Conservation (phyloP, 2,113 vertebrate genomes). For the Otocyon megalotis region DNA sequence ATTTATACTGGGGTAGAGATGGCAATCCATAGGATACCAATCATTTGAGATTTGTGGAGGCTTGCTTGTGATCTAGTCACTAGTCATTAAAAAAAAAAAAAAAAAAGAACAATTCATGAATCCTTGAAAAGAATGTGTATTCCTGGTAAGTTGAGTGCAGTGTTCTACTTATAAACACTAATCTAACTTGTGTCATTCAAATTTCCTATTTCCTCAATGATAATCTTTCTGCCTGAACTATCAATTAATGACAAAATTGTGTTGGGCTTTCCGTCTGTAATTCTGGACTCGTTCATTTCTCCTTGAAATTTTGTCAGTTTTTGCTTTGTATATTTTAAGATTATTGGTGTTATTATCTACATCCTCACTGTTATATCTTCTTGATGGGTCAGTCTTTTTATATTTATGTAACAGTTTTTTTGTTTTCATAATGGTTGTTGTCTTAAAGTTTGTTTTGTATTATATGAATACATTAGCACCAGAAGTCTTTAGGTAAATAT, state of each 20-base stretch:
- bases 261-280: not conserved
- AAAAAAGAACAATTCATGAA: not conserved
- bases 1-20: not conserved
- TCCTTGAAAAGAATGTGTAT: conserved; percentile 20
- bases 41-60: conserved; percentile 31
- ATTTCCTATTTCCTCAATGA: not conserved
- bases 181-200: not conserved
- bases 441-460: conserved; percentile 45
- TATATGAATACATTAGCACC: not conserved
- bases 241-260: conserved; percentile 7
- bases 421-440: not conserved
- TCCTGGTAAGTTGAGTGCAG: not conserved
- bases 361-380: not conserved
- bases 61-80: not conserved
- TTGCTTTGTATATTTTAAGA: not conserved
- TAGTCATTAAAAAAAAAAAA: not conserved
- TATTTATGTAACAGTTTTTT: conserved; percentile 22
- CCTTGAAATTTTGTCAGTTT: conserved; percentile 33
- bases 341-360: not conserved
- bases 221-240: conserved; percentile 1
- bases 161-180: conserved; percentile 17
- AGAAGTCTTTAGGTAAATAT: conserved; percentile 37
- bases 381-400: not conserved
- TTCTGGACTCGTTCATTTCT: conserved; percentile 18
- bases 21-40: too few relatives aligned